These are phyloP conservation scores for Labia minor DNA, from an alignment of 2,888 invertebrate genomes.

Conservation along the genomic window DNA sequence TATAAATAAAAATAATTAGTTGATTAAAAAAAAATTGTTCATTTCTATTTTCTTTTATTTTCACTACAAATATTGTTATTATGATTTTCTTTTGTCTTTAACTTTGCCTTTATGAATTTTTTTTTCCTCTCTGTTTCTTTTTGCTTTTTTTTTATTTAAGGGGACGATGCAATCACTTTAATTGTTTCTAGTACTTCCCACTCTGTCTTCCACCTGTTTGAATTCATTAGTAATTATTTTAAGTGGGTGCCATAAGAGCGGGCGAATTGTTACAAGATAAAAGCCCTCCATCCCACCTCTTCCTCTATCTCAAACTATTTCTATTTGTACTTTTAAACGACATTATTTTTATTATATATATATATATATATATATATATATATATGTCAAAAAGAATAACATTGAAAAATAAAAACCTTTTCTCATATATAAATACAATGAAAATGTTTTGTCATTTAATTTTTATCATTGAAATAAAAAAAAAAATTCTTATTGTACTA, in stretches of 20 bases:
- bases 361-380: not conserved
- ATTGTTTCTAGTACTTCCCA: not conserved
- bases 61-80: too few species aligned
- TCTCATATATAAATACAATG: too few species aligned
- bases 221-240: constrained; percentile 13
- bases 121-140: not conserved
- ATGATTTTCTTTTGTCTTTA: too few species aligned
- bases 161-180: not conserved
- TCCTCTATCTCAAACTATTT: not conserved
- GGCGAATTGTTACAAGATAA: not conserved
- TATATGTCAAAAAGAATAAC: not conserved
- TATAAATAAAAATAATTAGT: too few species aligned
- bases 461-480: too few species aligned
- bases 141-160: not conserved
- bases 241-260: constrained; percentile 4
- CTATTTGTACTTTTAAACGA: not conserved
- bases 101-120: not conserved
- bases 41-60: too few species aligned
- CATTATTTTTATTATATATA: not conserved
- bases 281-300: not conserved
- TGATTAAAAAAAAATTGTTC: too few species aligned
- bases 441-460: too few species aligned
- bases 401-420: too few species aligned
- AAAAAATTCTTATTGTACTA: too few species aligned
- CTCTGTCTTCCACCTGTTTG: not conserved